Percentiles rank a stretch among this genome's conserved stretches.
Evolutionary conservation across 2,113 vertebrate genomes (phyloP).

Genomic region (Electrona antarctica): DNA sequence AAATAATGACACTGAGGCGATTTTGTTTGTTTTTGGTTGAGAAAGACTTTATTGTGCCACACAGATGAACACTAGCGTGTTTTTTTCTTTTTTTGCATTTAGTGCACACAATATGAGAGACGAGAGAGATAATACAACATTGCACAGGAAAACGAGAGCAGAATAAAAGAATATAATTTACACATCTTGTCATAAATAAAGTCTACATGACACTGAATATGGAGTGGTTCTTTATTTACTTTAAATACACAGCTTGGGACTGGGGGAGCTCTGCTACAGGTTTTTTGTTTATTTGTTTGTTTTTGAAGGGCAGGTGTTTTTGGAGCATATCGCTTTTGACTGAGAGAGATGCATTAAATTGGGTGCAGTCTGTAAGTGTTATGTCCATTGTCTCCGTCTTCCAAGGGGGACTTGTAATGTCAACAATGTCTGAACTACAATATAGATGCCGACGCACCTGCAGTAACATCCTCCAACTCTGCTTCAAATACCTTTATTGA

Average conservation of each 20-base stretch:
- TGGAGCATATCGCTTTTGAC: conserved; percentile 16
- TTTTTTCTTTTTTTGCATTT: conserved; percentile 34
- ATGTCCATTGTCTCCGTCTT: no score
- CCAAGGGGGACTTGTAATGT: no score
- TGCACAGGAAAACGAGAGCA: conserved; percentile 59
- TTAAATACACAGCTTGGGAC: conserved; percentile 52
- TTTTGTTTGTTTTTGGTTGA: conserved; percentile 1
- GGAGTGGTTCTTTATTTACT: conserved; percentile 59
- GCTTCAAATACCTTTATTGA: no score
- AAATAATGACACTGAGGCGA: not conserved
- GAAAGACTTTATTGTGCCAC: conserved; percentile 73
- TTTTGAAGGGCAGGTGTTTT: conserved; percentile 6
- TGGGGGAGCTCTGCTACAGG: conserved; percentile 19
- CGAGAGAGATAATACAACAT: conserved; percentile 57
- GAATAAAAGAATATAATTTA: conserved; percentile 70
- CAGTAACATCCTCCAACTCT: no score
- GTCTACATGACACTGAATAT: conserved; percentile 55
- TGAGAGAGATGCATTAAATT: not conserved
- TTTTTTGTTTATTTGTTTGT: not conserved
- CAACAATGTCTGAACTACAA: no score
- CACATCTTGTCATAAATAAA: conserved; percentile 75
- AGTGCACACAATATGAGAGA: conserved; percentile 58
- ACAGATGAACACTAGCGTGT: conserved; percentile 60
- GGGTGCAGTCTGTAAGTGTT: no score
- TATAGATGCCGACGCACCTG: no score